phyloP scores from a whole-genome alignment of 2,888 invertebrate species.

The Hecatera dysodea region DNA sequence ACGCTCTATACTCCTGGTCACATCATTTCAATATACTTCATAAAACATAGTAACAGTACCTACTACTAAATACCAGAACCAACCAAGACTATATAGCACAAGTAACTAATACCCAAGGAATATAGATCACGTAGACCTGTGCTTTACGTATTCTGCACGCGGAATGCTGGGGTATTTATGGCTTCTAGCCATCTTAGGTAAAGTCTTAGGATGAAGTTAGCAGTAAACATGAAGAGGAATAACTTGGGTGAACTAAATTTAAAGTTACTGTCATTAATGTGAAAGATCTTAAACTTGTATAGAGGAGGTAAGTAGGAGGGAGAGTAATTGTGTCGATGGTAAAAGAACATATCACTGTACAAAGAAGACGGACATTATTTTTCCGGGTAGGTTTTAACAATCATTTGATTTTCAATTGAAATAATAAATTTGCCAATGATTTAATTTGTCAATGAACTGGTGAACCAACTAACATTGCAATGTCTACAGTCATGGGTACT shows the following conservation, averaged over 20 bases:
- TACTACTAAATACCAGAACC: conserved; percentile 16
- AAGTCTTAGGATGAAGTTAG: conserved; percentile 32
- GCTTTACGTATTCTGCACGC: conserved; percentile 58
- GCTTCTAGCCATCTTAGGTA: conserved; percentile 53
- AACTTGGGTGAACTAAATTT: conserved; percentile 3
- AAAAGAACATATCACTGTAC: background rate
- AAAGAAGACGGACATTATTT: too few relatives aligned
- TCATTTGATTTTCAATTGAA: background rate
- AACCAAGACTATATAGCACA: background rate
- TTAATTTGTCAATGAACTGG: background rate
- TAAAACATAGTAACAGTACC: background rate
- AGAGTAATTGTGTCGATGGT: too few relatives aligned
- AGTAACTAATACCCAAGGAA: conserved; percentile 52
- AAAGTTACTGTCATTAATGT: conserved; percentile 4
- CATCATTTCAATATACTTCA: too few relatives aligned
- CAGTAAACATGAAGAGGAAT: conserved; percentile 30
- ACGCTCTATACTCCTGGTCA: too few relatives aligned
- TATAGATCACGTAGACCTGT: conserved; percentile 55
- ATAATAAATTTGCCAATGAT: background rate
- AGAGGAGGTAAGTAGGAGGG: background rate
- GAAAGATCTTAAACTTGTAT: background rate
- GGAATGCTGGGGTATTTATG: conserved; percentile 56
- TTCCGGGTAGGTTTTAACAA: too few relatives aligned
- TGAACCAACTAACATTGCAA: background rate
- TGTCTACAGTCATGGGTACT: too few relatives aligned